Conservation (phyloP, 2,797 vertebrate species). For the Decapterus maruadsi region DNA sequence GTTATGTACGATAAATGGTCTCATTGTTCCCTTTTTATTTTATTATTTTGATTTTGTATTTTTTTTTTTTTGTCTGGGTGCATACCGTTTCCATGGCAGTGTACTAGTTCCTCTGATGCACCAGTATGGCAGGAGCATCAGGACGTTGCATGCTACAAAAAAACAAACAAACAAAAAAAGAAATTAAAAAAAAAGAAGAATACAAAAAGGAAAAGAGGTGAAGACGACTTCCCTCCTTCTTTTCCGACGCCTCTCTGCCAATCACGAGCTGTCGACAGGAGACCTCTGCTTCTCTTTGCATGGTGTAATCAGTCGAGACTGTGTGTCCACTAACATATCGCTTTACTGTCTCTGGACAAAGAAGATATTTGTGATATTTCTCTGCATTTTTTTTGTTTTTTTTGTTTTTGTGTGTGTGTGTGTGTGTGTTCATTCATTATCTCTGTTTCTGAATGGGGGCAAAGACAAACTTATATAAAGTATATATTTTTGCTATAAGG, state of each 20-base stretch:
- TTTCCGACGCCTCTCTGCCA: conserved; percentile 63
- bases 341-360: conserved; percentile 81
- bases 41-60: conserved; percentile 38
- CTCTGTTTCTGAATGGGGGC: conserved; percentile 72
- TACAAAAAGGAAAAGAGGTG: conserved; percentile 26
- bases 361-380: conserved; percentile 80
- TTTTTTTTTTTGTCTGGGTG: conserved; percentile 56
- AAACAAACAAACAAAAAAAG: conserved; percentile 24
- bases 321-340: conserved; percentile 80
- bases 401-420: conserved; percentile 28
- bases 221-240: conserved; percentile 40
- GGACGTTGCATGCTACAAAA: conserved; percentile 79
- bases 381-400: conserved; percentile 71
- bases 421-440: conserved; percentile 53
- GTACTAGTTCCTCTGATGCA: conserved; percentile 73
- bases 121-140: conserved; percentile 76
- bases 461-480: conserved; percentile 83
- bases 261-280: conserved; percentile 60
- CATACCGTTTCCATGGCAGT: conserved; percentile 68
- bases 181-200: not conserved
- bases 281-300: conserved; percentile 81
- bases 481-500: conserved; percentile 90
- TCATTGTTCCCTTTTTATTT: conserved; percentile 44
- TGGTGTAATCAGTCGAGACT: conserved; percentile 76
- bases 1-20: conserved; percentile 62